Evolutionary conservation across 2,888 invertebrate genomes (phyloP), one percentile per base, ranked within the genome.

Genomic region (Sympetrum striolatum): DNA sequence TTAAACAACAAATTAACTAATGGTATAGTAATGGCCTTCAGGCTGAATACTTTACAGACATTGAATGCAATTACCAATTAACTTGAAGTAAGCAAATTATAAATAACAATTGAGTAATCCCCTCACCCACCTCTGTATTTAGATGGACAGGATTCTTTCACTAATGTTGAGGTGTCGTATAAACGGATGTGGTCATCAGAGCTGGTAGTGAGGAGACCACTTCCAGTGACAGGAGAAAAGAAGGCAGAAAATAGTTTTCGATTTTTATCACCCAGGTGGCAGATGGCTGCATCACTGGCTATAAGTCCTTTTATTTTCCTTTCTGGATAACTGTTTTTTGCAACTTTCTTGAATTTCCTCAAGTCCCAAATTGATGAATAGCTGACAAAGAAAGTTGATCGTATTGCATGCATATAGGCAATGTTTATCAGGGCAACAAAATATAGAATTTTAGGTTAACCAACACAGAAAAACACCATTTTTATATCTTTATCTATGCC

Each of bases 171-270:
- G 25, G 91, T 90, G 58, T 91, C 90, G 58, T 91, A 92, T 90
- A 93, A 93, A 92, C 93, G 92, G 22, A 94, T 91, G 58, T 91
- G 92, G 91, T 94, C 93, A 91, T 94, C 94, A 90, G 93, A 92
- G 10, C 93, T 93, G 5, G 94, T 93, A 15, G 94, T 93, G 0
- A 94, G 92, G 35, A 94, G 92, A n/a, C 93, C 92, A 53, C 93
- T 92, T 35, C 94, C 94, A 39, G 93, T 86, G 37, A 60, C 81
- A 0, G 94, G 94, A 22, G 94, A 94, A 92, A 94, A 94, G 91
- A 93, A 94, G 1, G 94, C 94, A 91, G 93, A 93, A 53, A 93
- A 92, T 2, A 94, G 91, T 22, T 92, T 37, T 39, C 64, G n/a
- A 0, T 86, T 58, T 31, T 31, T 8, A 5, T 31, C n/a, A 14